Percentiles rank a stretch among this genome's conserved stretches.
These are phyloP conservation scores for Gyrodactylus salaris DNA, from an alignment of 1,140 invertebrate genomes.

Conservation along the genomic window DNA sequence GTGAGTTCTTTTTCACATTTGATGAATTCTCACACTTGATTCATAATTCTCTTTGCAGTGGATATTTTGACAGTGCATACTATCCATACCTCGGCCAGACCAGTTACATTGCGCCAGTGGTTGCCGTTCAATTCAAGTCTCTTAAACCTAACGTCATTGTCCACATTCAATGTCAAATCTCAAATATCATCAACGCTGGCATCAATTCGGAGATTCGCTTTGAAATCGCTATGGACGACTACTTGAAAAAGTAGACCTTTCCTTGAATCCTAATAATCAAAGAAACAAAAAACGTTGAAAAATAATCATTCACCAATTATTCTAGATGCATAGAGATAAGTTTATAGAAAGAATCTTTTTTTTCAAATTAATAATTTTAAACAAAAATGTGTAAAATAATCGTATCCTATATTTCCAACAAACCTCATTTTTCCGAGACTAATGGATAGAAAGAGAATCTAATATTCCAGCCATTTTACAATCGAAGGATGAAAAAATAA, in stretches of 20 bases:
- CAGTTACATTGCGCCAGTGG: background rate
- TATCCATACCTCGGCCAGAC: constrained; percentile 5
- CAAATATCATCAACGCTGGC: background rate
- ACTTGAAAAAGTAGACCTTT: background rate
- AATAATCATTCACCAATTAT: background rate
- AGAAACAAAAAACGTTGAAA: background rate
- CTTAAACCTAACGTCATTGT: background rate
- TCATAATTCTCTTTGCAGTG: background rate
- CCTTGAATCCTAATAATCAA: background rate
- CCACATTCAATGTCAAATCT: background rate
- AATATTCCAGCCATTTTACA: too few species aligned
- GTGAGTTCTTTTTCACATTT: background rate
- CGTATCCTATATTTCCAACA: too few species aligned
- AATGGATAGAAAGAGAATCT: too few species aligned
- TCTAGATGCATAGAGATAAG: background rate
- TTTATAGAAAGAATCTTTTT: background rate
- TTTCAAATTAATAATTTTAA: too few species aligned
- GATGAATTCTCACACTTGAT: too few species aligned
- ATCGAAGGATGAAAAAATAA: too few species aligned
- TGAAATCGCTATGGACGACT: background rate
- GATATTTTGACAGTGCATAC: background rate
- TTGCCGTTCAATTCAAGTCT: constrained; percentile 5
- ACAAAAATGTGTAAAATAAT: too few species aligned
- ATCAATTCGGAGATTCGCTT: background rate
- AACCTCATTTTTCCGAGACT: too few species aligned